A percentile compares a stretch with the other conserved stretches of the same genome.
These are phyloP conservation scores for Sturnus vulgaris DNA, from an alignment of 2,113 vertebrate genomes.

Conservation along the genomic window DNA sequence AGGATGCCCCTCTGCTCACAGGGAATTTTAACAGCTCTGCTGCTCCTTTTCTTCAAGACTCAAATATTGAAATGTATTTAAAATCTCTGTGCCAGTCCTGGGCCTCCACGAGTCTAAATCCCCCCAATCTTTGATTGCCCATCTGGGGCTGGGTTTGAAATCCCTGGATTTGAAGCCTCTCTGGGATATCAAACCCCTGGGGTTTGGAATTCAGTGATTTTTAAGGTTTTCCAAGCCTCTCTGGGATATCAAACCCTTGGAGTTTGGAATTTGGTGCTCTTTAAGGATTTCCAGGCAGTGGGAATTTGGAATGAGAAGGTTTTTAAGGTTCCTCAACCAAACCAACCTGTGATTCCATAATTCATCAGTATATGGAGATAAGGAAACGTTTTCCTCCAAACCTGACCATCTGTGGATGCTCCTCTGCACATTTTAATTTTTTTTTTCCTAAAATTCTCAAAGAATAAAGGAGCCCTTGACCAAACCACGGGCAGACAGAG, in stretches of 20 bases:
- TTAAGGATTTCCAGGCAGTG: neutral
- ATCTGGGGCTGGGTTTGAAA: neutral
- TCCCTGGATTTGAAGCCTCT: neutral
- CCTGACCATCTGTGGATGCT: neutral
- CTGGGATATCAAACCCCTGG: no score
- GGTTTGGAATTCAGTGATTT: neutral
- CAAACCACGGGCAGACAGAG: neutral
- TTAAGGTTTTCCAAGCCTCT: neutral
- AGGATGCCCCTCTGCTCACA: neutral
- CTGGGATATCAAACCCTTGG: no score
- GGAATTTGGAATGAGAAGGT: neutral
- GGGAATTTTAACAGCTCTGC: neutral
- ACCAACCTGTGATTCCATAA: no score
- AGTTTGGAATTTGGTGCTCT: neutral
- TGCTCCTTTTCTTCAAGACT: neutral
- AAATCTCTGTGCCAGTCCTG: neutral
- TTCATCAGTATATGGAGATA: accelerated
- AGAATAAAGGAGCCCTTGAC: neutral
- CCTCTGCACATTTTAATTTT: neutral
- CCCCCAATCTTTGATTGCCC: neutral
- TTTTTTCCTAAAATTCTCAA: neutral
- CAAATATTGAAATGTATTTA: neutral
- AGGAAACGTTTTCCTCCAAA: neutral
- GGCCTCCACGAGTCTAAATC: neutral
- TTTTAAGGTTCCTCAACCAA: neutral